These are phyloP conservation scores for Caenorhabditis uteleia DNA, from an alignment of 2,888 invertebrate genomes.

Conservation along the genomic window DNA sequence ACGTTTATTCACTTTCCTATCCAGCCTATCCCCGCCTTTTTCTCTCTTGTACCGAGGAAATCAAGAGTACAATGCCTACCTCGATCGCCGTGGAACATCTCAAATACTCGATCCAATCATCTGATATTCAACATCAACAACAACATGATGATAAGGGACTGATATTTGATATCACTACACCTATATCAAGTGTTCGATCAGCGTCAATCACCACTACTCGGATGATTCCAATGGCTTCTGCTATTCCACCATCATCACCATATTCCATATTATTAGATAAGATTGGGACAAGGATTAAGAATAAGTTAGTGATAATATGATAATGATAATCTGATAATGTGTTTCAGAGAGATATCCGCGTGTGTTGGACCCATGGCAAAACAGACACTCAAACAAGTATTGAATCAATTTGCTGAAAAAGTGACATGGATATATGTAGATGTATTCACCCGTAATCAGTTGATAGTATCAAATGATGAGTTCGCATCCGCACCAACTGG, in stretches of 20 bases:
- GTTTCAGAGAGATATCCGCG: conserved; percentile 38
- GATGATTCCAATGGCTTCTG: not conserved
- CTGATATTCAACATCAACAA: not conserved
- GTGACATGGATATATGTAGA: conserved; percentile 59
- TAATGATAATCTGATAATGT: not conserved
- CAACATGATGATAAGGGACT: conserved; percentile 14
- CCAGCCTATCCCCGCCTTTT: conserved; percentile 46
- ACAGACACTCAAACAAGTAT: conserved; percentile 37
- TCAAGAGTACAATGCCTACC: conserved; percentile 17
- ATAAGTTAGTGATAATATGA: conserved; percentile 6
- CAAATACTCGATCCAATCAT: not conserved
- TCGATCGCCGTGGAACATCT: conserved; percentile 16
- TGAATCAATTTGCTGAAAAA: conserved; percentile 37
- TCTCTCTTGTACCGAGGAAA: conserved; percentile 33
- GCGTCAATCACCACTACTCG: conserved; percentile 13
- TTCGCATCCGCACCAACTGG: conserved; percentile 35
- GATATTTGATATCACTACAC: conserved; percentile 23
- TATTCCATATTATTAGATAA: conserved; percentile 26
- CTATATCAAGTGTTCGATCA: conserved; percentile 20
- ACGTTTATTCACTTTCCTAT: too few relatives aligned
- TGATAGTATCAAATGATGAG: conserved; percentile 34
- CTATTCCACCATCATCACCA: conserved; percentile 23
- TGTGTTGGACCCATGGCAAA: conserved; percentile 56
- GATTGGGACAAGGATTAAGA: conserved; percentile 11
- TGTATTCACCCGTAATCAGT: conserved; percentile 49